Percentiles rank a stretch among this genome's conserved stretches.
Conservation (phyloP, 2,113 vertebrate species). For the Archilochus colubris region DNA sequence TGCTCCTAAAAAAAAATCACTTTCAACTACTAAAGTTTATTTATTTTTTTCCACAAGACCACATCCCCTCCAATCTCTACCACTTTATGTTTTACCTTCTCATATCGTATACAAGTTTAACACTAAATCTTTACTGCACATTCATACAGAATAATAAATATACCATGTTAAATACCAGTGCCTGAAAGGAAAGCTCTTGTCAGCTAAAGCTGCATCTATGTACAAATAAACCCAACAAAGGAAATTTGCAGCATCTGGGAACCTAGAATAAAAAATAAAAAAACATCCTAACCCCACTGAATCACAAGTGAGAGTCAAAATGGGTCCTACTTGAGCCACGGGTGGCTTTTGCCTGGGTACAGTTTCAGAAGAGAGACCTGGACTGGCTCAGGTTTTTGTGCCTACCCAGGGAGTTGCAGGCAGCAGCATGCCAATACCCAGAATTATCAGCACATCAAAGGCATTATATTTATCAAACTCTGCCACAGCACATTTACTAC, state of each 20-base stretch:
- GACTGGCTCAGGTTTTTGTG: not conserved
- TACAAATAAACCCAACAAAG: not conserved
- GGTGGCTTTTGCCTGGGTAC: not conserved
- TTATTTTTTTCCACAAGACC: not conserved
- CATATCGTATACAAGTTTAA: not conserved
- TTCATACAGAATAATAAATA: not conserved
- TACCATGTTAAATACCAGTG: not conserved
- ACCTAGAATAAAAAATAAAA: not conserved
- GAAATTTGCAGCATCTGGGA: not conserved
- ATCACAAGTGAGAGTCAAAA: not conserved
- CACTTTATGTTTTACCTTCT: not conserved
- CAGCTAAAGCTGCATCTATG: not conserved
- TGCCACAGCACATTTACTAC: constrained; percentile 79
- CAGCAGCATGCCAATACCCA: constrained; percentile 66
- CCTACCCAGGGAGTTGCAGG: constrained; percentile 50
- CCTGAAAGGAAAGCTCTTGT: not conserved
- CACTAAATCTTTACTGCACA: not conserved
- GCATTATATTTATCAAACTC: constrained; percentile 79
- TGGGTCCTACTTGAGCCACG: not conserved
- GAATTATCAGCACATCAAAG: constrained; percentile 80
- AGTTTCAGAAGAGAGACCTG: not conserved
- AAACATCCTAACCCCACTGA: not conserved
- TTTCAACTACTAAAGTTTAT: not conserved
- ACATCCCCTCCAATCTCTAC: not conserved
- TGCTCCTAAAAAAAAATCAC: not conserved